These are phyloP conservation scores for Hermaeophaga mercurialis DNA, from an alignment of 2,888 invertebrate species.

Conservation along the genomic window DNA sequence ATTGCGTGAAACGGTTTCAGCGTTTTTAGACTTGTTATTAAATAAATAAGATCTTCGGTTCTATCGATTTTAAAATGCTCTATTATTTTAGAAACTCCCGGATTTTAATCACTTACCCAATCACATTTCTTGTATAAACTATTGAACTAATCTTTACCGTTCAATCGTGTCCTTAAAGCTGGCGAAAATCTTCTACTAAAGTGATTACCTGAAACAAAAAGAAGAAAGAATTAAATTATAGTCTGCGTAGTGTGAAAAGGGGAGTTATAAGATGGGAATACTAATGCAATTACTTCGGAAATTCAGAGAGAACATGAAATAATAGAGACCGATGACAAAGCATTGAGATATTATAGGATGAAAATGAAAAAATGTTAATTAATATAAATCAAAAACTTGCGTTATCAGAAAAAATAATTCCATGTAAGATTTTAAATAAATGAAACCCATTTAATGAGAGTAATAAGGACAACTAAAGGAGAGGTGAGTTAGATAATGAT, in stretches of 20 bases:
- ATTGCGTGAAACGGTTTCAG: too few species aligned
- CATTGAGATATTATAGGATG: neutral
- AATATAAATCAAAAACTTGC: too few species aligned
- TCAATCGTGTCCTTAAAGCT: slow-evolving; percentile 3
- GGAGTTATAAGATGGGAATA: slow-evolving; percentile 31
- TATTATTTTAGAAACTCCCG: neutral
- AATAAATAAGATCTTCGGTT: too few species aligned
- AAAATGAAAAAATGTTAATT: too few species aligned
- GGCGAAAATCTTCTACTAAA: slow-evolving; percentile 10
- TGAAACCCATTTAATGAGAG: too few species aligned
- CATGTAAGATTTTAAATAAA: too few species aligned
- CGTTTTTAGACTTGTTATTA: too few species aligned
- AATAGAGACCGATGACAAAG: neutral
- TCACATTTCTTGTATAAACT: slow-evolving; percentile 13
- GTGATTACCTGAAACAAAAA: slow-evolving; percentile 35
- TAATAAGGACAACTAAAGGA: too few species aligned
- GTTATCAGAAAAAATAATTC: too few species aligned
- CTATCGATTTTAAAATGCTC: too few species aligned
- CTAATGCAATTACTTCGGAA: slow-evolving; percentile 42
- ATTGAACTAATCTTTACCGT: slow-evolving; percentile 13
- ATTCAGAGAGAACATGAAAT: slow-evolving; percentile 34
- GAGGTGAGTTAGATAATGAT: too few species aligned
- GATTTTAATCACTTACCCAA: neutral
- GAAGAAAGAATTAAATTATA: slow-evolving; percentile 29
- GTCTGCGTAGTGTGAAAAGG: slow-evolving; percentile 23